These are phyloP conservation scores for Platichthys flesus DNA, from an alignment of 2,113 vertebrate species.

Conservation along the genomic window DNA sequence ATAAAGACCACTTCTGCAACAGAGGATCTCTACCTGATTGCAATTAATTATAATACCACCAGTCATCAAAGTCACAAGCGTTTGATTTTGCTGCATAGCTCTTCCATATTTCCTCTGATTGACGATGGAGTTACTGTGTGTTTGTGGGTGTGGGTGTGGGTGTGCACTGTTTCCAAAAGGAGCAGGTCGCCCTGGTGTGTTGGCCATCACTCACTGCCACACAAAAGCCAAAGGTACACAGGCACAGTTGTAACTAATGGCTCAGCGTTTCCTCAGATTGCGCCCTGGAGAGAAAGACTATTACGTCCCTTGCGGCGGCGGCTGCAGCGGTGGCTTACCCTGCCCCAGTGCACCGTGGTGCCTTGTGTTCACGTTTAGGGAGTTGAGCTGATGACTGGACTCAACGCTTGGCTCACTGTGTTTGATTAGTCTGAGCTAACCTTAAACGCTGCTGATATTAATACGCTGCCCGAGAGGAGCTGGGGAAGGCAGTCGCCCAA, in stretches of 20 bases:
- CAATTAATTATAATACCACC: too few species aligned
- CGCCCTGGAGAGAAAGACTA: conserved; percentile 55
- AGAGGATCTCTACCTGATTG: neutral
- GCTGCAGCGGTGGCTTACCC: conserved; percentile 28
- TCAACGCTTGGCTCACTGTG: conserved; percentile 68
- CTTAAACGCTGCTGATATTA: conserved; percentile 72
- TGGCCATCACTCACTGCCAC: conserved; percentile 72
- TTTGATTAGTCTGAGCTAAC: conserved; percentile 77
- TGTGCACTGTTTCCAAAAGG: conserved; percentile 42
- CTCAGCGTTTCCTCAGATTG: conserved; percentile 71
- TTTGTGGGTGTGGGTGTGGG: neutral
- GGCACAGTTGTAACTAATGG: conserved; percentile 71
- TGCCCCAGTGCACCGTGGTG: conserved; percentile 19
- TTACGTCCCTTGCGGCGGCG: conserved; percentile 43
- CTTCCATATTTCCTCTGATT: conserved; percentile 3
- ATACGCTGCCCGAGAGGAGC: conserved; percentile 60
- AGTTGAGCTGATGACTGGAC: conserved; percentile 47
- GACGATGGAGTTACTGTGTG: neutral
- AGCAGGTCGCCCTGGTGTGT: conserved; percentile 37
- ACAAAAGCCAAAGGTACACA: conserved; percentile 55
- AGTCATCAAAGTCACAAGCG: neutral
- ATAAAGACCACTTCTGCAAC: neutral
- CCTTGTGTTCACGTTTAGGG: conserved; percentile 23
- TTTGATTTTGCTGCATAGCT: conserved; percentile 7
- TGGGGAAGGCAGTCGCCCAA: conserved; percentile 23